These are phyloP conservation scores for Lasioglossum calceatum DNA, from an alignment of 2,888 invertebrate genomes.

Conservation along the genomic window DNA sequence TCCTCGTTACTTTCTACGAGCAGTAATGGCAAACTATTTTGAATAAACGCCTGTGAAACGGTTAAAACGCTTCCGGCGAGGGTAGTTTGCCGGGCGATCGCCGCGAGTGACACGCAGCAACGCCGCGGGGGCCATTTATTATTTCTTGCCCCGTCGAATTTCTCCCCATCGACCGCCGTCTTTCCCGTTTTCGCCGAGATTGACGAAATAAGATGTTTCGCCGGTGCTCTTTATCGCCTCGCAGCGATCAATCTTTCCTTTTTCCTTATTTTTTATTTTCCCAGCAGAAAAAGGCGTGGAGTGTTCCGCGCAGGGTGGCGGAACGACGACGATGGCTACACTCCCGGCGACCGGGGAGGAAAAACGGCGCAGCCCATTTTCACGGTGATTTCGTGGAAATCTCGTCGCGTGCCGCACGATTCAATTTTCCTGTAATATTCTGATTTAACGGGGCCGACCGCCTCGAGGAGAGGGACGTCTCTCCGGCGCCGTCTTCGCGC, in stretches of 20 bases:
- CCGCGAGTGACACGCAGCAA: not conserved
- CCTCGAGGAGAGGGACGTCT: conserved; percentile 27
- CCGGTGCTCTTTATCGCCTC: conserved; percentile 23
- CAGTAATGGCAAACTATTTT: not conserved
- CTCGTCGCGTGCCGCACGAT: conserved; percentile 52
- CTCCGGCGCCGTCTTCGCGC: not conserved
- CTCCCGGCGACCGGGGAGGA: conserved; percentile 19
- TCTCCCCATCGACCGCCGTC: not conserved
- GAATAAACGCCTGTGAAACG: not conserved
- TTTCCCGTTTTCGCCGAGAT: conserved; percentile 20
- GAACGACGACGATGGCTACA: not conserved
- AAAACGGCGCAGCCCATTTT: conserved; percentile 45
- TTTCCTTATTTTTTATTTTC: conserved; percentile 9
- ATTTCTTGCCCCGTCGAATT: conserved; percentile 27
- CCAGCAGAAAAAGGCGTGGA: conserved; percentile 8
- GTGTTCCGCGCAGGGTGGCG: conserved; percentile 14
- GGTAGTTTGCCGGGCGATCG: not conserved
- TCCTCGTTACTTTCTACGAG: not conserved
- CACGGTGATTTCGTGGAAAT: conserved; percentile 53
- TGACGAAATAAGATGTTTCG: conserved; percentile 51
- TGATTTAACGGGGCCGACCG: conserved; percentile 46
- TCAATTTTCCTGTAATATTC: conserved; percentile 65
- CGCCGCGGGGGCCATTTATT: conserved; percentile 40
- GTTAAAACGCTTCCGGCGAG: not conserved
- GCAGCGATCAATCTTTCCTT: conserved; percentile 46